Conservation (phyloP, 2,113 vertebrate species). For the Himantopus leucocephalus region DNA sequence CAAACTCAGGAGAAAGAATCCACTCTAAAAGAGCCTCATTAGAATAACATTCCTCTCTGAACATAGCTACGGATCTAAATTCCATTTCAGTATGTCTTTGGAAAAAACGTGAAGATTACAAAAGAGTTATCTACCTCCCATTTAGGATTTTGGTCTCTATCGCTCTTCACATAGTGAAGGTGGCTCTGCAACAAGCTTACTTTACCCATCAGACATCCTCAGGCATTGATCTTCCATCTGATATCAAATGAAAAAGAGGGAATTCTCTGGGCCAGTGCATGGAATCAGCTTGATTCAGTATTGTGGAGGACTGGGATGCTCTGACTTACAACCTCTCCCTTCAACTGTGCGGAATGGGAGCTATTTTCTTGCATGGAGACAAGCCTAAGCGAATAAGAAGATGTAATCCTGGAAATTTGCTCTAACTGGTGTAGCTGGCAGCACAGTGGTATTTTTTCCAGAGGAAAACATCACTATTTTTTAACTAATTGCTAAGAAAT, state of each 20-base stretch:
- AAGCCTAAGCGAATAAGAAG: background rate
- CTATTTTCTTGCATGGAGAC: background rate
- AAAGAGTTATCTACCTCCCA: background rate
- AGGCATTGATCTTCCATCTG: rapidly evolving
- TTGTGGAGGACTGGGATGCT: background rate
- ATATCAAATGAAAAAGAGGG: background rate
- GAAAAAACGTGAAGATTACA: background rate
- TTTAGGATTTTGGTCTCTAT: background rate
- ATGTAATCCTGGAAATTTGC: background rate
- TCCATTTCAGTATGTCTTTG: background rate
- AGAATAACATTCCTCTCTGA: background rate
- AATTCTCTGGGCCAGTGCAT: background rate
- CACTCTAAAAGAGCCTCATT: background rate
- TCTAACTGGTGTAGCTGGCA: background rate
- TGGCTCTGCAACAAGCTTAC: background rate
- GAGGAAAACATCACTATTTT: background rate
- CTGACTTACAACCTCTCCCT: background rate
- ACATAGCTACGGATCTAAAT: background rate
- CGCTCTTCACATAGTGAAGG: background rate
- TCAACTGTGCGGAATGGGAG: background rate
- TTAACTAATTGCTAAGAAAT: background rate
- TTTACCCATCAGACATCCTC: background rate
- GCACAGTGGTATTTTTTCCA: background rate
- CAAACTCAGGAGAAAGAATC: background rate
- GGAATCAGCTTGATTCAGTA: background rate